Evolutionary conservation across 2,113 vertebrate genomes (phyloP), one percentile per base, ranked within the genome.

Genomic region (Stigmatopora argus): DNA sequence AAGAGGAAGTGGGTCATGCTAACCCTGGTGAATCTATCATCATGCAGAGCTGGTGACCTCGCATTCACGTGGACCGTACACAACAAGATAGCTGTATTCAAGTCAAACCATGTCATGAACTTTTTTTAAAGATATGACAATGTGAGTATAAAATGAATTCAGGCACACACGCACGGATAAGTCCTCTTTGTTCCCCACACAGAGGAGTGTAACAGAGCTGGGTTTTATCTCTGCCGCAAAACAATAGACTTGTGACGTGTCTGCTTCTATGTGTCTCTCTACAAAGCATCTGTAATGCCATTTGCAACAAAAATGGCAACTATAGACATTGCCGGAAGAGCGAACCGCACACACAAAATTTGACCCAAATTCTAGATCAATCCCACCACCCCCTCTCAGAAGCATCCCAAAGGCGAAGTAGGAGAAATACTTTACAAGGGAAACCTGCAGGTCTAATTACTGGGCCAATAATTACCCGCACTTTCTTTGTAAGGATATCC

Each of bases 211-310:
- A 83, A 87, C 85, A 85, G 78, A 83, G 87, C 73, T 0, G 72
- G 72, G 75, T 79, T 83, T 85, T 79, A 86, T 86, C 79, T 78
- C 73, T 66, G 67, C 69, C 56, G 52, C 70, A 86, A 81, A 87
- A 90, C 88, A 91, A 90, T 8, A 90, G 78, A 67, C 69, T 78
- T 85, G 74, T 84, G 79, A 79, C 51, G n/a, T 35, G 61, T 65
- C 65, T 15, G 23, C 57, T 55, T 70, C 51, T 23, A 6, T 55
- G 64, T 58, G 35, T 70, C 63, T 66, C 59, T 71, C 2, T 56
- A 26, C 6, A 12, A 2, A 7, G 23, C 53, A 56, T 18, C 35
- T 48, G 56, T 58, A 21, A 23, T 26, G 61, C 13, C 19, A 23
- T 61, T 11, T 67, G 53, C 38, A 64, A 51, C 72, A 18, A 80